A percentile compares a stretch with the other conserved stretches of the same genome.
Conservation (phyloP, 2,888 invertebrate species). For the Drosophila anomalata region DNA sequence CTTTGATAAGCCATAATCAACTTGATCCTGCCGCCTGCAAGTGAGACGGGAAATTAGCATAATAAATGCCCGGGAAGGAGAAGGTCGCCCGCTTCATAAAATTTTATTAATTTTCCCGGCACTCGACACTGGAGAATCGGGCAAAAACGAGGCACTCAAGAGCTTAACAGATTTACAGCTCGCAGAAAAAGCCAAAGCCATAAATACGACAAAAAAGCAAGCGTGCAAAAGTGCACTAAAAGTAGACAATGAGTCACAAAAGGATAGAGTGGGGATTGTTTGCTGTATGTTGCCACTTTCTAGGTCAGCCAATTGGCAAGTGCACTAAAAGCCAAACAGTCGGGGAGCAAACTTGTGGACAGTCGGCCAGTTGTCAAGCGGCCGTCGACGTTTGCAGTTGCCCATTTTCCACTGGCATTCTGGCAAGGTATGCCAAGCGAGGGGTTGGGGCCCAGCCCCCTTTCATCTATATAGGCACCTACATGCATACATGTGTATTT, state of each 20-base stretch:
- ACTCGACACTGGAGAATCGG: neutral
- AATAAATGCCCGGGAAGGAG: slow-evolving; percentile 52
- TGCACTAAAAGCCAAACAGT: slow-evolving; percentile 76
- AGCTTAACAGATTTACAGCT: slow-evolving; percentile 74
- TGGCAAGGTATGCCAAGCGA: slow-evolving; percentile 46
- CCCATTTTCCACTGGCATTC: neutral
- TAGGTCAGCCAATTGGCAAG: slow-evolving; percentile 74
- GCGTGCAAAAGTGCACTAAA: slow-evolving; percentile 35
- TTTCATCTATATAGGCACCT: neutral
- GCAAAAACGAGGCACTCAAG: slow-evolving; percentile 52
- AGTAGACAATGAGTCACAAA: slow-evolving; percentile 40
- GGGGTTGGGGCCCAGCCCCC: slow-evolving; percentile 42
- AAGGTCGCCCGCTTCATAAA: slow-evolving; percentile 55
- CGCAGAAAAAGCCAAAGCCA: slow-evolving; percentile 45
- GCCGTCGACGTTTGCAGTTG: slow-evolving; percentile 31
- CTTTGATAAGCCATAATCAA: slow-evolving; percentile 69
- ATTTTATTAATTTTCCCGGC: slow-evolving; percentile 67
- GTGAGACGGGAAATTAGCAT: slow-evolving; percentile 63
- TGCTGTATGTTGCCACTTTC: slow-evolving; percentile 45
- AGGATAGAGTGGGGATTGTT: slow-evolving; percentile 9
- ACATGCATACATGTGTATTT: neutral
- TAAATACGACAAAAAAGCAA: slow-evolving; percentile 52
- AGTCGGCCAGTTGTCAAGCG: slow-evolving; percentile 47
- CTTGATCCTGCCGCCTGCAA: slow-evolving; percentile 20
- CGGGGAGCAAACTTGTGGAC: slow-evolving; percentile 38